These are phyloP conservation scores for Ctenopoma kingsleyae DNA, from an alignment of 2,797 vertebrate genomes.

Conservation along the genomic window DNA sequence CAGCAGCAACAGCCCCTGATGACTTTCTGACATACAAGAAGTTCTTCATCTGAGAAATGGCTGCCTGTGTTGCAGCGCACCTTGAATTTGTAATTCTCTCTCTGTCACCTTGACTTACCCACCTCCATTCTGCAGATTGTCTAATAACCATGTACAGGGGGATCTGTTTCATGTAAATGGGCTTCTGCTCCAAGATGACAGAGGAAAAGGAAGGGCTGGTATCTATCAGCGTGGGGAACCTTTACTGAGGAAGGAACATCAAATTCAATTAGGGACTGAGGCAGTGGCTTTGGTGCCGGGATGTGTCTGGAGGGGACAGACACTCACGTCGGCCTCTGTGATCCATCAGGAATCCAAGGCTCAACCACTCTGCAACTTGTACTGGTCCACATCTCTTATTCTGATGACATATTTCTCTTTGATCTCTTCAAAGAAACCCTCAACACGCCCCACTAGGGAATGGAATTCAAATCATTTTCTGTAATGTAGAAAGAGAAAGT, in stretches of 20 bases:
- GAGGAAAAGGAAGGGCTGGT: conserved; percentile 23
- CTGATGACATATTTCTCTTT: conserved; percentile 55
- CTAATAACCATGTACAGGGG: conserved; percentile 31
- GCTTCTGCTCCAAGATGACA: conserved; percentile 32
- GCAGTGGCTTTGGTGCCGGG: conserved; percentile 27
- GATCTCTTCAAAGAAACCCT: conserved; percentile 59
- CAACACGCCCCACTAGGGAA: conserved; percentile 11
- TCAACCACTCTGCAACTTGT: conserved; percentile 19
- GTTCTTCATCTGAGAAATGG: conserved; percentile 62
- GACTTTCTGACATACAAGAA: conserved; percentile 59
- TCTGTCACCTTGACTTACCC: conserved; percentile 61
- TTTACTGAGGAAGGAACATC: conserved; percentile 37
- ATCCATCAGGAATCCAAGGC: conserved; percentile 45
- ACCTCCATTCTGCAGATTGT: conserved; percentile 28
- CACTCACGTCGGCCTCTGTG: conserved; percentile 26
- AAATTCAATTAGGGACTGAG: conserved; percentile 54
- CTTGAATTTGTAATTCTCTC: conserved; percentile 50
- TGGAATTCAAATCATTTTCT: conserved; percentile 22
- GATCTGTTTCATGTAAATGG: conserved; percentile 52
- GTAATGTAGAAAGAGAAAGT: conserved; percentile 5
- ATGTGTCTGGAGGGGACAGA: conserved; percentile 45
- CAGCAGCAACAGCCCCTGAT: conserved; percentile 29
- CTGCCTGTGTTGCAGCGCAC: conserved; percentile 42
- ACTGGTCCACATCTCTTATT: conserved; percentile 27
- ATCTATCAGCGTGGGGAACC: conserved; percentile 48